Evolutionary conservation across 2,113 vertebrate genomes (phyloP).

Genomic region (Tringa solitaria): DNA sequence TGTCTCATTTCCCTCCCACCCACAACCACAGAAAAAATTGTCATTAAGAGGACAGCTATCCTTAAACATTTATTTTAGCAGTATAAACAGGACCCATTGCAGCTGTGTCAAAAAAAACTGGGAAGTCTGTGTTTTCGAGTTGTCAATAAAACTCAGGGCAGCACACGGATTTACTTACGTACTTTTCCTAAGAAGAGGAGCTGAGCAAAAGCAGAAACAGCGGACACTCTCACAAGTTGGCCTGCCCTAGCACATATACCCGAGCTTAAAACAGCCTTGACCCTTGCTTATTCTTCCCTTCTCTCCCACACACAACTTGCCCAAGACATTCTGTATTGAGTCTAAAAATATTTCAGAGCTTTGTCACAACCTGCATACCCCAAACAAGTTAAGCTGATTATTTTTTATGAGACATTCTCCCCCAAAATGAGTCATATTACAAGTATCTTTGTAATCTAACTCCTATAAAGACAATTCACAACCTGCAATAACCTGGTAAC

Average conservation of each 20-base stretch:
- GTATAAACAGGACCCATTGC: conserved; percentile 34
- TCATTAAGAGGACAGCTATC: background rate
- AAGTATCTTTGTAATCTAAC: background rate
- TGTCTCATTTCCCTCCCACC: conserved; percentile 31
- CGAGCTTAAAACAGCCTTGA: background rate
- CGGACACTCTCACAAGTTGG: background rate
- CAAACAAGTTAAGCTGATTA: background rate
- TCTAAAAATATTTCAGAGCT: background rate
- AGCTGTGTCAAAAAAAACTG: background rate
- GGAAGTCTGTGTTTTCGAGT: background rate
- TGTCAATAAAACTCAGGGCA: background rate
- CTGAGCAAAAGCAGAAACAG: background rate
- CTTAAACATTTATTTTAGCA: conserved; percentile 62
- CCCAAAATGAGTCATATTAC: conserved; percentile 17
- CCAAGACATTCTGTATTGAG: background rate
- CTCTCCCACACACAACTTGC: background rate
- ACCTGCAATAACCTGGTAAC: background rate
- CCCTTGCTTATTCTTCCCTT: background rate
- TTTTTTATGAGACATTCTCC: conserved; percentile 7
- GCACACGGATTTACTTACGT: background rate
- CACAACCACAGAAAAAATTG: background rate
- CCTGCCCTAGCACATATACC: background rate
- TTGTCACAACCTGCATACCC: conserved; percentile 14
- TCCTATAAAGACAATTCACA: conserved; percentile 10
- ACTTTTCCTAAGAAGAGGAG: background rate